These are phyloP conservation scores for Sesamia nonagrioides DNA, from an alignment of 1,140 invertebrate genomes.

Conservation along the genomic window DNA sequence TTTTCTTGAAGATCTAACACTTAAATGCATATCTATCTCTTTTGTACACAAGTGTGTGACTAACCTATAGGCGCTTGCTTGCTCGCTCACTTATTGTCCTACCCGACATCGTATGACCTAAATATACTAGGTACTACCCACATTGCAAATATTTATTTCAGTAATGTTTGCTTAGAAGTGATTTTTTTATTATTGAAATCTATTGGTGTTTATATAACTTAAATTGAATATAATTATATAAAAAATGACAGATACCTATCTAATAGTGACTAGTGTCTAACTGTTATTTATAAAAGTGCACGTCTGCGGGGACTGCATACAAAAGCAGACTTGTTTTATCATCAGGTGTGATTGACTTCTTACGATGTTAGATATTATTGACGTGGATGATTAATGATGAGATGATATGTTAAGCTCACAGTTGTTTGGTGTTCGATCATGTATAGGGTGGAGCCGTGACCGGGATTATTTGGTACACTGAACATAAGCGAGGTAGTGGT, in stretches of 20 bases:
- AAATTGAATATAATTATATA: background rate
- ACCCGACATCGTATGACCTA: background rate
- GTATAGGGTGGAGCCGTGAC: slow-evolving; percentile 21
- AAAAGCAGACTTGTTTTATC: slow-evolving; percentile 24
- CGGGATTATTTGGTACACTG: background rate
- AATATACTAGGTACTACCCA: background rate
- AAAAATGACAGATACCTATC: background rate
- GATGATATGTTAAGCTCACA: slow-evolving; percentile 9
- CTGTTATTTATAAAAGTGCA: slow-evolving; percentile 20
- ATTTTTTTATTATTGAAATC: background rate
- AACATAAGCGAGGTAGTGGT: slow-evolving; percentile 1
- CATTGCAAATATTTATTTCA: background rate
- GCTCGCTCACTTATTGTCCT: background rate
- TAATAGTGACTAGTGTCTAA: background rate
- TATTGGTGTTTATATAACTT: background rate
- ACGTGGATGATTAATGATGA: slow-evolving; percentile 23
- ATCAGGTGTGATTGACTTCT: slow-evolving; percentile 2
- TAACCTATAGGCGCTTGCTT: slow-evolving; percentile 6
- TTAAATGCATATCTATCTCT: background rate
- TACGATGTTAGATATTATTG: slow-evolving; percentile 29
- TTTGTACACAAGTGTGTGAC: background rate
- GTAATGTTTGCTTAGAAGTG: background rate
- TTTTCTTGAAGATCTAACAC: background rate
- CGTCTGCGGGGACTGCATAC: slow-evolving; percentile 19
- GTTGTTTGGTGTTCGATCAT: slow-evolving; percentile 25